phyloP scores from a whole-genome alignment of 2,113 vertebrate species.

The Fregetta grallaria region DNA sequence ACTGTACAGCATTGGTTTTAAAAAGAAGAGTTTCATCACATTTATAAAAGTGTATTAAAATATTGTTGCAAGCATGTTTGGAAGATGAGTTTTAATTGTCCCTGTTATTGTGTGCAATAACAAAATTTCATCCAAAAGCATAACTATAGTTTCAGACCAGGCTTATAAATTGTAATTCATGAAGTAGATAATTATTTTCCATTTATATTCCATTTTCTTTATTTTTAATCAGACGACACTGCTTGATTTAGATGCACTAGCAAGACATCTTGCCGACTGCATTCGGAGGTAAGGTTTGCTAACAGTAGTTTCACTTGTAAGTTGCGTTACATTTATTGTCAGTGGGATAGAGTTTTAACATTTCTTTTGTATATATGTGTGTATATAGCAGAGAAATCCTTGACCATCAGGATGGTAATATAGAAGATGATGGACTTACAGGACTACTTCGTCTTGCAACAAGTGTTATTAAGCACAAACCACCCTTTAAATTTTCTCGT shows the following conservation, averaged over 20 bases:
- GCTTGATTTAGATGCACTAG: conserved; percentile 94
- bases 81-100: neutral
- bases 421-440: conserved; percentile 95
- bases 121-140: neutral
- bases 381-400: conserved; percentile 90
- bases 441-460: conserved; percentile 92
- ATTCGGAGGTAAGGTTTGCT: conserved; percentile 87
- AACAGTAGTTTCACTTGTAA: neutral
- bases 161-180: neutral
- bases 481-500: conserved; percentile 95
- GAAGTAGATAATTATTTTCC: neutral
- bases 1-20: neutral
- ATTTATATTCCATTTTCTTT: neutral
- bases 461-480: conserved; percentile 97
- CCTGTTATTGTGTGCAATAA: neutral
- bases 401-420: conserved; percentile 93
- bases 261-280: conserved; percentile 96
- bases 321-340: neutral
- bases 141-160: neutral
- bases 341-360: neutral
- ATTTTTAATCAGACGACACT: conserved; percentile 87
- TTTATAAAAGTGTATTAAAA: neutral
- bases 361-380: neutral
- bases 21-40: neutral
- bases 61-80: neutral